Evolutionary conservation across 2,113 vertebrate species (phyloP).

Genomic region (Dromaius novaehollandiae): DNA sequence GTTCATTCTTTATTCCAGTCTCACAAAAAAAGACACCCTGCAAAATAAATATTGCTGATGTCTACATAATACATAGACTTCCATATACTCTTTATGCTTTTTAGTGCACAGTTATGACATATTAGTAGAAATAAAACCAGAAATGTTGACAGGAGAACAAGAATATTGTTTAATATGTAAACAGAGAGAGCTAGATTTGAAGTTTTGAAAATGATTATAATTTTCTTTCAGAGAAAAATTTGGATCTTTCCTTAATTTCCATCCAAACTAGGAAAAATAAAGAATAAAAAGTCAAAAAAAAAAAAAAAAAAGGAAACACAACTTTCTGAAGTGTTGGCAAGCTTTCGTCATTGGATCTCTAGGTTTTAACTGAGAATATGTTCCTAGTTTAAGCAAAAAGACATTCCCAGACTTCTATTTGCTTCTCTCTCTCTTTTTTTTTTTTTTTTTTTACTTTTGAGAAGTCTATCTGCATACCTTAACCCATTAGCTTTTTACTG

Average conservation of each 20-base stretch:
- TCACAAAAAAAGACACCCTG: neutral
- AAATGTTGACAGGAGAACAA: neutral
- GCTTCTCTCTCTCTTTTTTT: too few relatives aligned
- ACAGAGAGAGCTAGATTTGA: neutral
- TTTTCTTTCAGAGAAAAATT: neutral
- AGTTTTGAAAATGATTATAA: neutral
- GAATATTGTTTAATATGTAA: neutral
- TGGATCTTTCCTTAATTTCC: neutral
- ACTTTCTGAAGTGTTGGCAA: neutral
- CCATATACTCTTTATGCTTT: neutral
- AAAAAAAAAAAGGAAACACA: neutral
- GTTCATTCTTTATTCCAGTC: conserved; percentile 43
- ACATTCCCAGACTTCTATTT: neutral
- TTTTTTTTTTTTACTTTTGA: neutral
- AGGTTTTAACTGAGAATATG: neutral
- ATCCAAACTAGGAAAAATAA: neutral
- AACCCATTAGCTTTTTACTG: neutral
- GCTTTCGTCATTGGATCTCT: neutral
- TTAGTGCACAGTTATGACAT: neutral
- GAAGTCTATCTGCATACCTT: neutral
- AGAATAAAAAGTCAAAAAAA: neutral
- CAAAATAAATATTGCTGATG: neutral
- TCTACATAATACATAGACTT: neutral
- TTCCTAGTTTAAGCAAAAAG: neutral
- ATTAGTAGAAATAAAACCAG: conserved; percentile 10